Base-by-base conservation (phyloP, 2,888 invertebrate species). In the Hydraecia micacea region DNA sequence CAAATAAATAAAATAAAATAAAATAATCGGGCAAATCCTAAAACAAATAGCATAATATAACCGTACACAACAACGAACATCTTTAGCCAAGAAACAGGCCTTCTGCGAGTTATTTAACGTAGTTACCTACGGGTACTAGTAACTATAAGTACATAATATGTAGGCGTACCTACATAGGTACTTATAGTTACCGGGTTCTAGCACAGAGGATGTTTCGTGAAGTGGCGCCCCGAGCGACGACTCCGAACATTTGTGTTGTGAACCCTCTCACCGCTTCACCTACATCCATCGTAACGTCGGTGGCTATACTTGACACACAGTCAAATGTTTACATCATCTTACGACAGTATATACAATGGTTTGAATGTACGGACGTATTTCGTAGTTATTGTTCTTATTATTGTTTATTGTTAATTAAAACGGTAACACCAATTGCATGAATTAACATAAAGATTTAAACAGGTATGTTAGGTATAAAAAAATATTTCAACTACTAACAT, bases 291-390 rank as follows among this genome's bases (percentile, higher is more conserved):
- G 89, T 87, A 84, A 88, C 90, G 90, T 87, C 88, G 89, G 89
- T 87, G 87, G 87, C 89, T 84, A 86, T 91, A 90, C 94, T 94
- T 91, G 92, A 93, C 93, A 92, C 92, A 92, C 90, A 89, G 91
- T 91, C 91, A 89, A 91, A 92, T 91, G 90, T 91, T 88, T 88
- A 90, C 91, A 90, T 91, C 83, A 89, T 90, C 90, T 89, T 88
- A 83, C 81, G 82, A 84, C 86, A 87, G 86, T 88, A 79, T 81
- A 77, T 42, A 32, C 32, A 9, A 39, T 42, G 15, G 28, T 77
- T 63, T 55, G 8, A 62, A 62, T 28, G 6, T 7, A n/a, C 0
- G 6, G 15, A 18, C 21, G 0, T 75, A 25, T 60, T 52, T 63
- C 3, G 21, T 69, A 25, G 25, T n/a, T 36, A n/a, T n/a, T n/a